phyloP scores from a whole-genome alignment of 2,888 invertebrate genomes.

The Scaptodrosophila latifasciaeformis region DNA sequence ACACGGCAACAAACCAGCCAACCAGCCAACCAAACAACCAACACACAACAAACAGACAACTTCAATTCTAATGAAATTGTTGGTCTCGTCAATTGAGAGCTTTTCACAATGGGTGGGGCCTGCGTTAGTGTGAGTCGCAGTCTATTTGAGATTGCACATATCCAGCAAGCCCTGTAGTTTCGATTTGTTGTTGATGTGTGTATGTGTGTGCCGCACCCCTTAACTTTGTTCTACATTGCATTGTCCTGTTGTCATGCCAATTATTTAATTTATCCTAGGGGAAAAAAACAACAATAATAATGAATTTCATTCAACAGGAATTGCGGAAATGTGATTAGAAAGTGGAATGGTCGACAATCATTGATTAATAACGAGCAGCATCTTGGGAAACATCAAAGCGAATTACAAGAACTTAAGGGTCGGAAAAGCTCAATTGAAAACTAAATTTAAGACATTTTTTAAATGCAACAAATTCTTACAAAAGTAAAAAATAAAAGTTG shows the following conservation, averaged over 20 bases:
- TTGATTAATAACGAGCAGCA: too few relatives aligned
- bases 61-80: conserved; percentile 57
- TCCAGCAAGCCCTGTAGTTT: too few relatives aligned
- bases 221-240: conserved; percentile 33
- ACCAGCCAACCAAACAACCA: neutral
- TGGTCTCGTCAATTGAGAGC: conserved; percentile 33
- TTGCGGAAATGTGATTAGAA: conserved; percentile 43
- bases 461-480: neutral
- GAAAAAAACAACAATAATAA: conserved; percentile 31
- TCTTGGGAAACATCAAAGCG: conserved; percentile 31
- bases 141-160: too few relatives aligned
- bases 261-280: conserved; percentile 56
- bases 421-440: neutral
- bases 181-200: too few relatives aligned
- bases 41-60: conserved; percentile 13
- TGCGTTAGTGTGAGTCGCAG: too few relatives aligned
- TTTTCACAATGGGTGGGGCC: too few relatives aligned
- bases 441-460: neutral
- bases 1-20: too few relatives aligned
- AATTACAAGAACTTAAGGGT: neutral
- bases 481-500: neutral
- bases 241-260: conserved; percentile 62
- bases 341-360: neutral
- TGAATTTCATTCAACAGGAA: too few relatives aligned
- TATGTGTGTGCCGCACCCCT: neutral